phyloP scores from a whole-genome alignment of 2,113 vertebrate genomes.

The Leucopsar rothschildi region DNA sequence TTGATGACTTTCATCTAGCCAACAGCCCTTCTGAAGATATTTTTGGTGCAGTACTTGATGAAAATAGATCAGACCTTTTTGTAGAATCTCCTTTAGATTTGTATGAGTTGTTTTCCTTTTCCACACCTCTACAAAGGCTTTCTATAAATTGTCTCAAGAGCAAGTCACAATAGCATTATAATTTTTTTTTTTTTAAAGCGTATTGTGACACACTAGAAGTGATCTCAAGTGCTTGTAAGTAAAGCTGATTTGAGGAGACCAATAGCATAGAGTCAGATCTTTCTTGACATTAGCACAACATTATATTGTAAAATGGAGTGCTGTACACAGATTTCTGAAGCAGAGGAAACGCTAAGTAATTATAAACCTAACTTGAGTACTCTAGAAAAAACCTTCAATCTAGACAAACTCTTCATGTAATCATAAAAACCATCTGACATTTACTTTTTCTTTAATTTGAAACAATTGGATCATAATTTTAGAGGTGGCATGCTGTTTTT shows the following conservation, averaged over 20 bases:
- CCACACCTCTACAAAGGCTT: not conserved
- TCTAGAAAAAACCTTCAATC: not conserved
- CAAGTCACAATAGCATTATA: not conserved
- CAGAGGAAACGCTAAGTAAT: not conserved
- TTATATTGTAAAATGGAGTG: not conserved
- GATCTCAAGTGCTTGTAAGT: not conserved
- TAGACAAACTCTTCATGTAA: not conserved
- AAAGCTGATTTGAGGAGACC: not conserved
- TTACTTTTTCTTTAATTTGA: not conserved
- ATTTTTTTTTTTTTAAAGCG: not conserved
- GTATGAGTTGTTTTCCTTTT: not conserved
- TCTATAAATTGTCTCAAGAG: not conserved
- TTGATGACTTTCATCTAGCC: not conserved
- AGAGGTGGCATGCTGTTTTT: not conserved
- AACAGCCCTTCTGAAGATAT: not conserved
- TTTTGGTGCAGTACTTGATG: not conserved
- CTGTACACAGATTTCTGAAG: not conserved
- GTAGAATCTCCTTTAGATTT: not conserved
- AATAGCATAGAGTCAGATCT: not conserved
- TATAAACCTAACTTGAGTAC: not conserved
- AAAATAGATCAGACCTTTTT: not conserved
- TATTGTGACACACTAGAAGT: not conserved
- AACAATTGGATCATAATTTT: not conserved
- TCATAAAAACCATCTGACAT: not conserved
- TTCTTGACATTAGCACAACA: not conserved